phyloP scores from a whole-genome alignment of 2,888 invertebrate species.

The Cylloceria caligata region DNA sequence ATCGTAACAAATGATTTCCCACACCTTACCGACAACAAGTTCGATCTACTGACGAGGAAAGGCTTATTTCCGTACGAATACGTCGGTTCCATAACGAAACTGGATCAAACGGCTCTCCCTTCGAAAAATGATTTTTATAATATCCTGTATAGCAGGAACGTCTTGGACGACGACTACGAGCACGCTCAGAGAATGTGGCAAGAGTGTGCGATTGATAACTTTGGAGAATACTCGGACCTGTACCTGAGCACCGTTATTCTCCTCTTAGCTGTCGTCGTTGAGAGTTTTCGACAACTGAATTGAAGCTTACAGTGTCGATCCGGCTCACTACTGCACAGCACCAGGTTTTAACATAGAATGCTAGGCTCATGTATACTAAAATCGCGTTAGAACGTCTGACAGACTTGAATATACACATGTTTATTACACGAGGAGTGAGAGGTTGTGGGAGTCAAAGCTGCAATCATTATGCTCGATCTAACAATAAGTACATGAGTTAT shows the following conservation, averaged over 20 bases:
- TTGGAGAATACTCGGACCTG: constrained; percentile 79
- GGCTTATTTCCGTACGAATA: constrained; percentile 79
- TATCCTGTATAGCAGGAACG: constrained; percentile 65
- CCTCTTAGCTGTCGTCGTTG: constrained; percentile 79
- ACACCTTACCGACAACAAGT: constrained; percentile 58
- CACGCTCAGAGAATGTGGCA: constrained; percentile 79
- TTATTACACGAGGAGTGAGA: constrained; percentile 72
- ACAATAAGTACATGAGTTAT: too few relatives aligned
- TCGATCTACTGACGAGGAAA: constrained; percentile 71
- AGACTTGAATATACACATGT: constrained; percentile 70
- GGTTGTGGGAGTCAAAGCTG: constrained; percentile 71
- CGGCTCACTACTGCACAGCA: constrained; percentile 68
- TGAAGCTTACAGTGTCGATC: constrained; percentile 76
- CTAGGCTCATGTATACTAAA: constrained; percentile 63
- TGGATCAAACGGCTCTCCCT: constrained; percentile 69
- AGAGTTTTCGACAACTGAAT: constrained; percentile 77
- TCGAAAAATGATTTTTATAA: constrained; percentile 70
- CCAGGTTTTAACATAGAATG: too few relatives aligned
- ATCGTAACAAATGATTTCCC: too few relatives aligned
- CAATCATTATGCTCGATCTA: too few relatives aligned
- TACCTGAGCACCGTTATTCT: too few relatives aligned
- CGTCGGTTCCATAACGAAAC: constrained; percentile 67
- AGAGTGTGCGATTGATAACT: constrained; percentile 73
- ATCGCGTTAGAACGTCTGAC: constrained; percentile 63
- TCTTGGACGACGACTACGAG: constrained; percentile 73